Base-by-base conservation (phyloP, 2,888 invertebrate species). In the Meiosimyza platycephala region DNA sequence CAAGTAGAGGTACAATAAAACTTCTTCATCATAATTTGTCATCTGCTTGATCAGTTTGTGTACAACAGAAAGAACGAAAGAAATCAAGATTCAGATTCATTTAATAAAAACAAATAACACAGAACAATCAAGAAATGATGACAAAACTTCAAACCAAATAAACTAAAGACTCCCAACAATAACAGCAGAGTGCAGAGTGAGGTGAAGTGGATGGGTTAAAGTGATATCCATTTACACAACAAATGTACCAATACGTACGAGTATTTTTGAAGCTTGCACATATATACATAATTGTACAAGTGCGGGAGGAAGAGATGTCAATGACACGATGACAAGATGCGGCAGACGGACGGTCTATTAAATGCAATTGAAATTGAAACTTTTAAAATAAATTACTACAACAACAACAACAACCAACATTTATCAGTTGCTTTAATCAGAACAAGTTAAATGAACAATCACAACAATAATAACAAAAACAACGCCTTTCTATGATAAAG, bases 371-470 rank as follows among this genome's bases (percentile, higher is more conserved):
- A 40, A 40, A 40, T 40, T 40, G 40, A 40, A 40, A 40, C 6
- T 40, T 40, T 40, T 40, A 40, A 40, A 40, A 40, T 40, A 9
- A 40, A 40, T 7, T 40, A 9, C 3, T 9, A 40, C 40, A 40
- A 9, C 40, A 40, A 40, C 40, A 40, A 40, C 6, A 5, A 40
- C 6, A 40, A 7, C 1, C 40, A 40, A 18, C 68, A 68, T 68
- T 59, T 57, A 55, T 47, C 55, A 66, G n/a, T 33, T 52, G 66
- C 22, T 57, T 55, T 67, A 67, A 67, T 67, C 55, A 67, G 67
- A 67, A 57, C 55, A 67, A 67, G 40, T 69, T 28, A 52, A 57
- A 57, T 50, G 51, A 62, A 15, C 12, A 55, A 18, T 11, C 11
- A 66, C 4, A 66, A 50, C 22, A 63, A 63, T 16, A 63, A 63